A percentile compares a stretch with the other conserved stretches of the same genome.
Conservation (phyloP, 1,140 invertebrate genomes). For the Chionoecetes opilio region DNA sequence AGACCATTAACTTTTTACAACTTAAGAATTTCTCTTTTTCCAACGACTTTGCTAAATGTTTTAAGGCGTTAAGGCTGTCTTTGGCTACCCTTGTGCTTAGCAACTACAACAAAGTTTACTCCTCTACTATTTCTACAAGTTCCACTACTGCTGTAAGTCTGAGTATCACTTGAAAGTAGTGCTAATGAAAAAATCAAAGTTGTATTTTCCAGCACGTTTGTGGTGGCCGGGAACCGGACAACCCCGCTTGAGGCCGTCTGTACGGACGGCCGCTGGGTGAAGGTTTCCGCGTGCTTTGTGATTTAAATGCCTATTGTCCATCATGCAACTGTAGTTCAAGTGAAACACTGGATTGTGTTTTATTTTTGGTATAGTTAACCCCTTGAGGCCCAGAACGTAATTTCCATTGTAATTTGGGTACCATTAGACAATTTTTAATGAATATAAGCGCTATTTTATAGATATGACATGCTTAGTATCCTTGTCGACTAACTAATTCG, state of each 20-base stretch:
- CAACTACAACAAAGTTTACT: constrained; percentile 40
- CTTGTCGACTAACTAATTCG: no score
- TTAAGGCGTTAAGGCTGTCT: constrained; percentile 49
- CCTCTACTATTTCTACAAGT: constrained; percentile 38
- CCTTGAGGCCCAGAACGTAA: no score
- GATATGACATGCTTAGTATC: no score
- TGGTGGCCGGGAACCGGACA: constrained; percentile 29
- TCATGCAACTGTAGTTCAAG: constrained; percentile 72
- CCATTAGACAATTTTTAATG: no score
- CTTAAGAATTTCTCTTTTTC: constrained; percentile 79
- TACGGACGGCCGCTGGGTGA: constrained; percentile 58
- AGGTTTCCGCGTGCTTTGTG: constrained; percentile 77
- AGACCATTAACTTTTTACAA: constrained; percentile 74
- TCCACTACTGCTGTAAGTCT: constrained; percentile 41
- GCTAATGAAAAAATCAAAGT: constrained; percentile 42
- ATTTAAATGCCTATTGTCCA: constrained; percentile 77
- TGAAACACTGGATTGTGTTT: constrained; percentile 77
- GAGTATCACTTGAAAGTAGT: background rate
- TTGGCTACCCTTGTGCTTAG: constrained; percentile 25
- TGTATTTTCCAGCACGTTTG: constrained; percentile 48
- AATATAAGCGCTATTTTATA: no score
- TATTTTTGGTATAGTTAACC: constrained; percentile 68
- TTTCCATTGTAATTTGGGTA: no score
- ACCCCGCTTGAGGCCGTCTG: constrained; percentile 50
- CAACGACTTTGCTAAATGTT: constrained; percentile 77